Base-by-base conservation (phyloP, 92 coral and sea anemone genomes). In the Umimayanthus kanabou region DNA sequence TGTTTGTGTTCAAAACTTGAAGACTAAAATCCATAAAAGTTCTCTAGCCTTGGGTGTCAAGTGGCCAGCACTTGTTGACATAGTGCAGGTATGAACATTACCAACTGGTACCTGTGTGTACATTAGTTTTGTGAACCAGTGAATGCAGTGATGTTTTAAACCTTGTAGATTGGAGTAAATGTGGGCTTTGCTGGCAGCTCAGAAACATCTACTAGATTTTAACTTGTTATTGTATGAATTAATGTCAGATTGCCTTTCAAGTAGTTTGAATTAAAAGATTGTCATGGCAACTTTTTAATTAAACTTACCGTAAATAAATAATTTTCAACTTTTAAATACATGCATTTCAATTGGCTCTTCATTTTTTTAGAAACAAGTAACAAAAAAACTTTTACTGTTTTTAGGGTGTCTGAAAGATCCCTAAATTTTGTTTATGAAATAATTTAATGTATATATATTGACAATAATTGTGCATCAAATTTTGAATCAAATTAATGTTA, bases 21-120 rank as follows among this genome's bases (percentile, higher is more conserved):
- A 69, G 23, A 26, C 28, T 26, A 83, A 83, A 66, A 70, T 28
- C 78, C 15, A 6, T 43, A 4, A 45, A 45, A 45, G 39, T 9
- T 43, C 28, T n/a, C 18, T 45, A 37, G 37, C 64, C 78, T 25
- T 28, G n/a, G 67, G 66, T 83, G 78, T 83, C 42, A 70, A 70
- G 67, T 70, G 58, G 87, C 87, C 74, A 25, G 5, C n/a, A n/a
- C 43, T 45, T 67, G 77, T 70, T 83, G 67, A 43, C 78, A 10
- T 14, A 45, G 28, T 4, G 28, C 50, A 61, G 73, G 74, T 64
- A 10, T 30, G 70, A 23, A 61, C 0, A 4, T 33, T 15, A 65
- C 65, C 33, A 18, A 70, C 87, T 13, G 87, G 77, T 83, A 83
- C 87, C 87, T 42, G 87, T 43, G 43, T 69, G 30, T 70, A 70